Evolutionary conservation across 2,797 vertebrate species (phyloP).

Genomic region (Eremophila alpestris): DNA sequence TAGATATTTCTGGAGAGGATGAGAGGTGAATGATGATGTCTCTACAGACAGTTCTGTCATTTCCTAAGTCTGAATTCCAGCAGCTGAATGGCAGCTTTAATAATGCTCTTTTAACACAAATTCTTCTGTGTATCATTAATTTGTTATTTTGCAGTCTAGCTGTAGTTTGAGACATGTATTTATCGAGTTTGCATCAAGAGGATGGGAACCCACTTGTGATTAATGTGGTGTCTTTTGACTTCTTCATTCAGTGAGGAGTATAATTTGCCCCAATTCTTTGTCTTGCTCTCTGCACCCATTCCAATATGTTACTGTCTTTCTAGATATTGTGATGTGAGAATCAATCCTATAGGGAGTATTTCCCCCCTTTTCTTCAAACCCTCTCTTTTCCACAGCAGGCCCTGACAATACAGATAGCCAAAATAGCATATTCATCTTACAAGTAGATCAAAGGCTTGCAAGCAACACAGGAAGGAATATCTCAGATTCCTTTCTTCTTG

Average conservation of each 20-base stretch:
- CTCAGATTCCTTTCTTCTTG: neutral
- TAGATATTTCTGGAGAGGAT: neutral
- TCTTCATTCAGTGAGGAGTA: neutral
- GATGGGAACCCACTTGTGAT: neutral
- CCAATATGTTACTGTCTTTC: neutral
- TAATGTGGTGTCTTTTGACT: neutral
- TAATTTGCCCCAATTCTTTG: neutral
- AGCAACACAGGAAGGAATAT: neutral
- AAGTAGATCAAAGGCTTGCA: neutral
- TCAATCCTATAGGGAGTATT: neutral
- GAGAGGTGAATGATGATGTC: neutral
- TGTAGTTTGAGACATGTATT: neutral
- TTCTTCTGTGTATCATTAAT: neutral
- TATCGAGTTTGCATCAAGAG: neutral
- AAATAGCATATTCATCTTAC: neutral
- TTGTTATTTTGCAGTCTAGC: neutral
- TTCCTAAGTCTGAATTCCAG: neutral
- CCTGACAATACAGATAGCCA: neutral
- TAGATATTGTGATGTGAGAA: neutral
- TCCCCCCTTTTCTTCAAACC: rapidly evolving
- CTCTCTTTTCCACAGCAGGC: neutral
- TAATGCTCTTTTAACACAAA: neutral
- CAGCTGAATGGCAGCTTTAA: neutral
- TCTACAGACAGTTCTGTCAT: neutral
- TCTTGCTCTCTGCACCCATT: neutral